Evolutionary conservation across 1,140 invertebrate genomes (phyloP).

Genomic region (Aculops lycopersici): DNA sequence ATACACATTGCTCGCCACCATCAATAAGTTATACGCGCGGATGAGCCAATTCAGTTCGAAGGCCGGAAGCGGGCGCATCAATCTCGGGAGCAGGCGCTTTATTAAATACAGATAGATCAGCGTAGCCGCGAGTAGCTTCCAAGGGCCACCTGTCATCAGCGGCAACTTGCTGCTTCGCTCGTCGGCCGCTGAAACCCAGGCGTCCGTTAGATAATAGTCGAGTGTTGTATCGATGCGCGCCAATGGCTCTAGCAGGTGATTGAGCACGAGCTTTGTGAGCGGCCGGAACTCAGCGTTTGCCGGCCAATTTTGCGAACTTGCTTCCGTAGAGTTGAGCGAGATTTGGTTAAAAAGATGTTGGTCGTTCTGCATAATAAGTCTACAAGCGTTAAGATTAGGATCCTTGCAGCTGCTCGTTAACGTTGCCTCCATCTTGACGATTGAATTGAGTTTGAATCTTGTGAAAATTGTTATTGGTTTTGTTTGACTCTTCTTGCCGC

Average conservation of each 20-base stretch:
- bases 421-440: too few relatives aligned
- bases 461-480: too few relatives aligned
- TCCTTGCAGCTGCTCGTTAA: too few relatives aligned
- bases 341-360: too few relatives aligned
- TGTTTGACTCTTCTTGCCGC: too few relatives aligned
- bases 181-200: not conserved
- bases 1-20: slow-evolving; percentile 1
- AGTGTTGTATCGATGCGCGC: not conserved
- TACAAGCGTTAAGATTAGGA: too few relatives aligned
- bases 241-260: not conserved
- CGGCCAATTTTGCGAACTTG: too few relatives aligned
- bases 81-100: slow-evolving; percentile 36
- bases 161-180: not conserved
- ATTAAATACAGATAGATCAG: slow-evolving; percentile 37
- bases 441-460: too few relatives aligned
- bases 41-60: slow-evolving; percentile 37
- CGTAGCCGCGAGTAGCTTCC: slow-evolving; percentile 1
- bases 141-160: slow-evolving; percentile 2
- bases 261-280: not conserved
- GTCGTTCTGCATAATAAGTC: too few relatives aligned
- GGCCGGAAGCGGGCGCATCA: slow-evolving; percentile 51
- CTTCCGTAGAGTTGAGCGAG: too few relatives aligned
- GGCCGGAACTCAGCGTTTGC: too few relatives aligned
- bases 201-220: not conserved
- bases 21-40: slow-evolving; percentile 33